Conservation (phyloP, 2,888 invertebrate genomes). For the Lottia gigantea region DNA sequence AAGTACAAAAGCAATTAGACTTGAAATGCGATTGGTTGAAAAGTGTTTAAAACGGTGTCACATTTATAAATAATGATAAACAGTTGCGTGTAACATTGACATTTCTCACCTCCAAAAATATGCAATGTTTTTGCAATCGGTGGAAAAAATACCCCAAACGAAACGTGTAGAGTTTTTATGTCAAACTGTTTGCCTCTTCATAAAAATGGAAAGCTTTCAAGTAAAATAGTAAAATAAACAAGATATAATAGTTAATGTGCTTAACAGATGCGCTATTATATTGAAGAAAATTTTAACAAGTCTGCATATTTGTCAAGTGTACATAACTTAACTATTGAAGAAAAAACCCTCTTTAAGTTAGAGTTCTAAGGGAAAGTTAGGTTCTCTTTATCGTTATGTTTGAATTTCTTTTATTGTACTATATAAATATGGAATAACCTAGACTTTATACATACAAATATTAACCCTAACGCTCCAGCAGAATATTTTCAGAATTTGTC, state of each 20-base stretch:
- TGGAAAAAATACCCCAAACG: slow-evolving; percentile 11
- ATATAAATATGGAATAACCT: too few relatives aligned
- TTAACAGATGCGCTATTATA: slow-evolving; percentile 10
- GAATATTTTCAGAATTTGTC: too few relatives aligned
- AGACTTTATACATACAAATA: too few relatives aligned
- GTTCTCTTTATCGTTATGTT: too few relatives aligned
- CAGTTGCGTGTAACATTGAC: slow-evolving; percentile 9
- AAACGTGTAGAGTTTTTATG: slow-evolving; percentile 14
- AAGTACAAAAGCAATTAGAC: slow-evolving; percentile 8
- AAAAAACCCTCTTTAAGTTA: too few relatives aligned
- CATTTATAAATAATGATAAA: slow-evolving; percentile 9
- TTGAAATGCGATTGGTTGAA: slow-evolving; percentile 6
- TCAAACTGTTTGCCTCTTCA: slow-evolving; percentile 9
- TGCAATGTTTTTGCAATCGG: slow-evolving; percentile 7
- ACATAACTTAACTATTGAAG: too few relatives aligned
- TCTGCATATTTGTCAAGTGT: too few relatives aligned
- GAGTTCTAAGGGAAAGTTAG: too few relatives aligned
- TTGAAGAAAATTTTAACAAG: neutral
- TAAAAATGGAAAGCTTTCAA: slow-evolving; percentile 10
- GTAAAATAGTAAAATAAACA: slow-evolving; percentile 8
- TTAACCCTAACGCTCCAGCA: too few relatives aligned
- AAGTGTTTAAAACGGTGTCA: slow-evolving; percentile 7
- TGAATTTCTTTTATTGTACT: too few relatives aligned
- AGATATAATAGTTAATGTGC: slow-evolving; percentile 10
- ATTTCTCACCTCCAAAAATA: slow-evolving; percentile 11